Base-by-base conservation (phyloP, 2,797 vertebrate genomes). In the Ceryle rudis region DNA sequence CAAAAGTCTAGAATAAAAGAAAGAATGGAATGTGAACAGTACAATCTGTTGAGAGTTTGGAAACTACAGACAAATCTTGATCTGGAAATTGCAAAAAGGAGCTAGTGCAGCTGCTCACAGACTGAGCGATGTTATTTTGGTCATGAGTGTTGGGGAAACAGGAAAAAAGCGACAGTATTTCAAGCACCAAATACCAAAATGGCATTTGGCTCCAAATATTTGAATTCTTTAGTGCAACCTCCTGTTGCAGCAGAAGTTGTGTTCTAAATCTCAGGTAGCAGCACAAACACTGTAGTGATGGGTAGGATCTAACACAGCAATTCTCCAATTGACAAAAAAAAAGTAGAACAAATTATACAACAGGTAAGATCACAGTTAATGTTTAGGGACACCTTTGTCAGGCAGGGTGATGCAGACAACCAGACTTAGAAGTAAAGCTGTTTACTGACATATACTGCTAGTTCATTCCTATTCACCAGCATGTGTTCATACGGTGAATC, bases 281-380 rank as follows among this genome's bases (percentile, higher is more conserved):
- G 57, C 10, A 70, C 26, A 42, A 58, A 28, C 15, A 25, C 6
- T 39, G 25, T 25, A 57, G 18, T n/a, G n/a, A 49, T 41, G 55
- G 2, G 10, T 39, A n/a, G 14, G 5, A 33, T 65, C 23, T 23
- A 64, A 52, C n/a, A 41, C 10, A 66, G 46, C 0, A 0, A 54
- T 70, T 70, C 10, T 25, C 11, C 47, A 52, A 14, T 21, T 61
- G 10, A 15, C 44, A 46, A 72, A 61, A 75, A 75, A 20, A 23
- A 35, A 29, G 19, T 5, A 75, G 41, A 49, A 74, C 9, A 39
- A 52, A 8, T 60, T 46, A 47, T 33, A 47, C 3, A 60, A 33
- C 29, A 61, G 5, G 20, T 51, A 46, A 86, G 21, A 71, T 21
- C 6, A 46, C 14, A 41, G 26, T 25, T 72, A 42, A 18, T 10